Percentiles rank a stretch among this genome's conserved stretches.
These are phyloP conservation scores for Urocitellus parryii DNA, from an alignment of 2,113 vertebrate genomes.

Conservation along the genomic window DNA sequence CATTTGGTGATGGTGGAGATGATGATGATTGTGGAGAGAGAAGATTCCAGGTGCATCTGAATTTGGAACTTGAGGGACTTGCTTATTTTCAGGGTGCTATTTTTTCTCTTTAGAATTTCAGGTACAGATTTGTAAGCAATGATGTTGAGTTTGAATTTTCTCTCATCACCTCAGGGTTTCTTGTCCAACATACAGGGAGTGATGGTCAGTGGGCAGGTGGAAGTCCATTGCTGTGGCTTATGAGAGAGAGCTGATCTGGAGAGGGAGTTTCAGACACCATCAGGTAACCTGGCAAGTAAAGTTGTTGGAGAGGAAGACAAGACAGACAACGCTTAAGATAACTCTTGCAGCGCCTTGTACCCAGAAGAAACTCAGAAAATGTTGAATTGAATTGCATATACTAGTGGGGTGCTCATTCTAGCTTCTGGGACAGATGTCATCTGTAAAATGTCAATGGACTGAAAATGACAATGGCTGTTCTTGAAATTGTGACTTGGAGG, in stretches of 20 bases:
- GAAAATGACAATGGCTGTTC: neutral
- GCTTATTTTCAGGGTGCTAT: neutral
- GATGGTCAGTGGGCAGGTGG: neutral
- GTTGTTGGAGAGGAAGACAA: neutral
- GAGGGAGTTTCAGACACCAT: neutral
- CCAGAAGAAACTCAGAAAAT: neutral
- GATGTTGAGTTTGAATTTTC: slow-evolving; percentile 6
- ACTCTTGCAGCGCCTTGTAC: neutral
- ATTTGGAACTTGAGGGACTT: neutral
- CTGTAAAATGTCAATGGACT: neutral
- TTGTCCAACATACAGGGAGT: neutral
- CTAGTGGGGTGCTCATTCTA: neutral
- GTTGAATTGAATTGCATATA: neutral
- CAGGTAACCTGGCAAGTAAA: neutral
- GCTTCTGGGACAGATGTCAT: neutral
- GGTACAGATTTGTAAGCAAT: neutral
- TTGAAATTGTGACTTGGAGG: slow-evolving; percentile 8
- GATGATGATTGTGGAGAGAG: neutral
- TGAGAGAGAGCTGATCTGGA: neutral
- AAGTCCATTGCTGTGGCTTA: neutral
- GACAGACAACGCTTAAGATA: neutral
- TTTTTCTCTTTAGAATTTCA: neutral
- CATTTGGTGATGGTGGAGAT: neutral
- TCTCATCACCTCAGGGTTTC: neutral
- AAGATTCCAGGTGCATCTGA: neutral